phyloP scores from a whole-genome alignment of 2,113 vertebrate genomes.

The Eubucco bourcierii region DNA sequence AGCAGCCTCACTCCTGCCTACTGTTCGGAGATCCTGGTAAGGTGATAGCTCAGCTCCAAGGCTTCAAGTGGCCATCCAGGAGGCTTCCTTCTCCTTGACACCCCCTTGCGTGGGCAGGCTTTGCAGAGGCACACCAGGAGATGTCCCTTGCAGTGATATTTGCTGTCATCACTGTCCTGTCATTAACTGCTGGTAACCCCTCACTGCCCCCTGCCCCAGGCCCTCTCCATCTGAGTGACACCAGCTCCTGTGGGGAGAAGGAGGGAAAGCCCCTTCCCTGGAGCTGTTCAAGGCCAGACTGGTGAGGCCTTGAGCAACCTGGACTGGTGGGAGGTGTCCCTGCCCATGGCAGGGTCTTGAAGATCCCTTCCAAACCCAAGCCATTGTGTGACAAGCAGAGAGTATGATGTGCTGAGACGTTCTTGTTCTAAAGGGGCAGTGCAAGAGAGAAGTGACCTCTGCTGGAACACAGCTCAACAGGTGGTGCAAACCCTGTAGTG shows the following conservation, averaged over 20 bases:
- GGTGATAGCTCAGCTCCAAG: not conserved
- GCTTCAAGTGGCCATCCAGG: not conserved
- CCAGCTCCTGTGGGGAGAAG: too few relatives aligned
- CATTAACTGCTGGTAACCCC: not conserved
- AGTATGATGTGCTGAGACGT: not conserved
- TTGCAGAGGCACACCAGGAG: not conserved
- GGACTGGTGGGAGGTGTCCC: too few relatives aligned
- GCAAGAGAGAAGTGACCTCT: not conserved
- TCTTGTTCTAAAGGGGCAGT: not conserved
- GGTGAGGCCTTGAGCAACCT: too few relatives aligned
- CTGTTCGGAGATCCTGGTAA: conserved; percentile 3
- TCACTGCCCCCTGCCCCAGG: not conserved
- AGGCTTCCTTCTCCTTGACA: not conserved
- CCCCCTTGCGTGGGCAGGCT: not conserved
- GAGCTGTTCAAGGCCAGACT: too few relatives aligned
- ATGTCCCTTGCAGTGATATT: not conserved
- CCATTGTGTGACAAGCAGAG: not conserved
- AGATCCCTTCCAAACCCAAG: too few relatives aligned
- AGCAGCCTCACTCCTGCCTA: not conserved
- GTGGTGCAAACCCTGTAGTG: not conserved
- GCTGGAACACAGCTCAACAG: not conserved
- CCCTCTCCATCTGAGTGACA: not conserved
- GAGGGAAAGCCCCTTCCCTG: too few relatives aligned
- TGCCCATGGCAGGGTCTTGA: too few relatives aligned
- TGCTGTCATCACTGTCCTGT: not conserved